Base-by-base conservation (phyloP, 2,113 vertebrate genomes). In the Brachionichthys hirsutus region DNA sequence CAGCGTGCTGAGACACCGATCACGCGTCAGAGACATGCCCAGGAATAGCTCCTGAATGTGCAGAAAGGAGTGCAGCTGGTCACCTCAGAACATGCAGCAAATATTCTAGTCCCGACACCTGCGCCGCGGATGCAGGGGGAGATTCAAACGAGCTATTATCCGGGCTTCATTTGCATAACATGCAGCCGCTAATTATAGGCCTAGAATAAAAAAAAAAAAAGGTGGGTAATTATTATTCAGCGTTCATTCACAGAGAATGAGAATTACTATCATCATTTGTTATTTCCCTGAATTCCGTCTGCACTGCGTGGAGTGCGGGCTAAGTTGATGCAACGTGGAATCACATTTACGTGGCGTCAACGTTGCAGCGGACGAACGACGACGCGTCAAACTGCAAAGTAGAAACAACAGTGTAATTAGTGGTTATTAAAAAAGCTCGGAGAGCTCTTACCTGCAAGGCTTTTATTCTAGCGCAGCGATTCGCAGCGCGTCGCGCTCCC, bases 391-490 rank as follows among this genome's bases (percentile, higher is more conserved):
- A 48, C 65, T 65, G 64, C 56, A 56, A 63, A 82, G 73, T 71
- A 15, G 40, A 65, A 70, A 72, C 51, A 67, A 61, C 20, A 40
- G 19, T 15, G 35, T 16, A 36, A 42, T 54, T n/a, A 47, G 19
- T 17, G 9, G 14, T 15, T 7, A 14, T 10, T 10, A 46, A 54
- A 77, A n/a, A 75, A 71, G 60, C 48, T 40, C 3, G 48, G 13
- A 53, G 53, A 71, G 58, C 20, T 84, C 90, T 92, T 91, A 92
- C 90, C 89, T 84, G 84, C 70, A 70, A n/a, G 78, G 71, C 49
- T 35, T 36, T 55, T 24, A 43, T 48, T 35, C 52, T 60, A n/a
- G n/a, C n/a, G 73, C 73, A 63, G 61, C 62, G 55, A 70, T 64
- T 78, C 59, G 70, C 64, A 73, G 82, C 85, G 77, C 86, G 87